Percentiles rank a stretch among this genome's conserved stretches.
Conservation (phyloP, 2,797 vertebrate species). For the Balearica regulorum region DNA sequence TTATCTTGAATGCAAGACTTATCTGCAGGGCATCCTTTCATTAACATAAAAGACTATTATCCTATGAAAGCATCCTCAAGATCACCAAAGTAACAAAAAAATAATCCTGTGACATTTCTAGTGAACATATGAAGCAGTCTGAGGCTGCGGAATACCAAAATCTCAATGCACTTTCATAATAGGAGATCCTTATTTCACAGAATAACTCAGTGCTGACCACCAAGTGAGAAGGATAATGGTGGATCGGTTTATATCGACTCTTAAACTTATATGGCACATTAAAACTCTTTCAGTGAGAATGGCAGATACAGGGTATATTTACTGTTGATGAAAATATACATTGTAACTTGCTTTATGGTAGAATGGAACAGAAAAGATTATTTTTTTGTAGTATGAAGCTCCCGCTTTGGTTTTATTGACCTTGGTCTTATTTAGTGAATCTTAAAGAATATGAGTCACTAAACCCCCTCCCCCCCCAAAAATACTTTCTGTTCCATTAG, state of each 20-base stretch:
- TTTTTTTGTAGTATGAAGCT: not conserved
- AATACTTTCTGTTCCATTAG: not conserved
- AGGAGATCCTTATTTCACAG: not conserved
- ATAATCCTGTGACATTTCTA: not conserved
- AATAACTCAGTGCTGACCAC: not conserved
- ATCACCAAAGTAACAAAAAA: not conserved
- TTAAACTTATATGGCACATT: not conserved
- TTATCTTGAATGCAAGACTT: not conserved
- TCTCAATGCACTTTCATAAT: not conserved
- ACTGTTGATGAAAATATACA: not conserved
- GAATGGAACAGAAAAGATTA: not conserved
- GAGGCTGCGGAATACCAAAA: not conserved
- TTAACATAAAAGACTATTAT: not conserved
- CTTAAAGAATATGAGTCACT: not conserved
- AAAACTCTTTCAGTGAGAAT: not conserved
- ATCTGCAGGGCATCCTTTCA: not conserved
- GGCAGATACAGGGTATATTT: not conserved
- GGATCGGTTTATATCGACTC: not conserved
- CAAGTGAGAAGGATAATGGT: not conserved
- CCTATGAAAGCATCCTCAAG: not conserved
- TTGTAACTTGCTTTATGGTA: not conserved
- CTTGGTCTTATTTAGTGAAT: not conserved
- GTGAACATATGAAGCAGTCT: not conserved
- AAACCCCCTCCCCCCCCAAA: rapidly evolving
- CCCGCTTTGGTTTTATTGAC: not conserved